Percentiles rank a stretch among this genome's conserved stretches.
These are phyloP conservation scores for Theropithecus gelada DNA, from an alignment of 2,113 vertebrate genomes.

Conservation along the genomic window DNA sequence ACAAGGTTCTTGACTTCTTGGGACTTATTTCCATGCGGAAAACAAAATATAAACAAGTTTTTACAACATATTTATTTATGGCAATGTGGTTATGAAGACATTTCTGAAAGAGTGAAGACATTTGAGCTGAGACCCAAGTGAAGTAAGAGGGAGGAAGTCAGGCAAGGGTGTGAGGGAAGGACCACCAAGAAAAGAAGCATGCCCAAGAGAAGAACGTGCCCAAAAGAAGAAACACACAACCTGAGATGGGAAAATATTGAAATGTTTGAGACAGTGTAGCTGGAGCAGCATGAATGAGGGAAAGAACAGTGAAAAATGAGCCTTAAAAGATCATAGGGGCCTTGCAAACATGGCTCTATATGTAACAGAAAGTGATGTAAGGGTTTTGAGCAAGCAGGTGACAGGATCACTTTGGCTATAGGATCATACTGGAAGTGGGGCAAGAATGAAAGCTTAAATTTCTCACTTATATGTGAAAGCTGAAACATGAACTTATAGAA, in stretches of 20 bases:
- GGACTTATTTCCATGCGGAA: background rate
- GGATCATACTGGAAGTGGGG: background rate
- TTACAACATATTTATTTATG: background rate
- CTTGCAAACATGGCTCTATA: background rate
- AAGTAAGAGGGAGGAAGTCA: background rate
- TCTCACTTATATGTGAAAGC: background rate
- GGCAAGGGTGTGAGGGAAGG: background rate
- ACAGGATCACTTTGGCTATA: background rate
- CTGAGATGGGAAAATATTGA: background rate
- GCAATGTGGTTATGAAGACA: background rate
- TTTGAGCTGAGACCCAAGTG: background rate
- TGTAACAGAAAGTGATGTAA: background rate
- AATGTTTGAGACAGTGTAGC: background rate
- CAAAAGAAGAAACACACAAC: background rate
- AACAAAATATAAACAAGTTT: slow-evolving; percentile 11
- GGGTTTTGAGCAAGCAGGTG: background rate
- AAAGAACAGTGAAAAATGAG: background rate
- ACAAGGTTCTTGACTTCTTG: background rate
- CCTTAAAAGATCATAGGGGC: background rate
- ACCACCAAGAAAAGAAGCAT: background rate
- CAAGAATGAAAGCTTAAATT: background rate
- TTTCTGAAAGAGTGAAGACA: background rate
- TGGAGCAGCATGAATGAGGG: background rate
- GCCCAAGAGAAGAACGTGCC: background rate
- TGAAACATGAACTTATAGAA: background rate